phyloP scores from a whole-genome alignment of 1,140 invertebrate genomes.

The roundworm (Caenorhabditis elegans) region DNA sequence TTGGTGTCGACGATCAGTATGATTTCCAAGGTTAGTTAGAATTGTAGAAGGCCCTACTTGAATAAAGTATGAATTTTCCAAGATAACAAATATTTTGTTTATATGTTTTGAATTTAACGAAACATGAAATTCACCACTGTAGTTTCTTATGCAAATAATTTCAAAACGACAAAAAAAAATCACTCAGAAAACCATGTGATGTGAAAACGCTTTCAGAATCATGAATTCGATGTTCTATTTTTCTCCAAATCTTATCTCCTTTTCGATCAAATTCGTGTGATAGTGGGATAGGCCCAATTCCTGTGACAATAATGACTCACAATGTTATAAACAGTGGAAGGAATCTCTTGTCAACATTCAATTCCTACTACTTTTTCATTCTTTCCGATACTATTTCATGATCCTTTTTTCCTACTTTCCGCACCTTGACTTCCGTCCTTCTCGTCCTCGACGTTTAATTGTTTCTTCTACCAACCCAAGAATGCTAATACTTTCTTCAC shows the following conservation, averaged over 20 bases:
- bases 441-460: neutral
- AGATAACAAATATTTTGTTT: too few relatives aligned
- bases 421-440: neutral
- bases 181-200: neutral
- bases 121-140: too few relatives aligned
- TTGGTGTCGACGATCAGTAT: slow-evolving; percentile 14
- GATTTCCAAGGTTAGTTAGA: slow-evolving; percentile 11
- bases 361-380: neutral
- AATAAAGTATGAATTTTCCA: too few relatives aligned
- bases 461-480: neutral
- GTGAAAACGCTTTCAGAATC: neutral
- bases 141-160: neutral
- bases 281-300: too few relatives aligned
- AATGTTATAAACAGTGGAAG: too few relatives aligned
- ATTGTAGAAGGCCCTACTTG: too few relatives aligned
- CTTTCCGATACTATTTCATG: neutral
- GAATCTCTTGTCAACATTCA: neutral
- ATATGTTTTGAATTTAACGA: too few relatives aligned
- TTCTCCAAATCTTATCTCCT: neutral
- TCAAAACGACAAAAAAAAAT: neutral
- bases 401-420: neutral
- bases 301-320: too few relatives aligned
- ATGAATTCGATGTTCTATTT: neutral
- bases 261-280: neutral
- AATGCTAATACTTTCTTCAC: neutral